phyloP scores from a whole-genome alignment of 1,140 invertebrate species.

The Temnothorax longispinosus region DNA sequence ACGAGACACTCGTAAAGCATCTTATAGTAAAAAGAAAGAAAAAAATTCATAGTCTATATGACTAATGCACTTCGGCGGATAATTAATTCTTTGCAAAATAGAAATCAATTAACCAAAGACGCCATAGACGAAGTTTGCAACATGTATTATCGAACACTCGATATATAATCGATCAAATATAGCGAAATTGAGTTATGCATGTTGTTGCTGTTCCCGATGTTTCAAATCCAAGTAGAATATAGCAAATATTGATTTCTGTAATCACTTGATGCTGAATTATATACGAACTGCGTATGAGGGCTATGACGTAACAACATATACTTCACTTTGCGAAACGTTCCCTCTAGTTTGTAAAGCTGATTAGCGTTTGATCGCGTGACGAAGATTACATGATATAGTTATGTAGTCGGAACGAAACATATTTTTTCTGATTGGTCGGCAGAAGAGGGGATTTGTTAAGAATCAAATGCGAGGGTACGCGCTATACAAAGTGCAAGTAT shows the following conservation, averaged over 20 bases:
- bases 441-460: background rate
- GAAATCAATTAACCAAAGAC: background rate
- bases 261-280: background rate
- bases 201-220: background rate
- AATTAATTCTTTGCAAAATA: background rate
- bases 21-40: background rate
- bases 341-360: background rate
- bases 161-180: background rate
- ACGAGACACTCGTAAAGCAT: background rate
- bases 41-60: background rate
- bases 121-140: background rate
- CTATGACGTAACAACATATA: background rate
- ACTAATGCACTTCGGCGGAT: background rate
- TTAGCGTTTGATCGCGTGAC: constrained; percentile 4
- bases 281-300: background rate
- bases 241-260: background rate
- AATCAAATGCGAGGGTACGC: background rate
- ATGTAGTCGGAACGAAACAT: background rate
- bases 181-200: background rate
- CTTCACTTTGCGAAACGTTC: constrained; percentile 21
- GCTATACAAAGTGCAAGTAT: background rate
- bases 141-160: background rate
- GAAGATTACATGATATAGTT: background rate
- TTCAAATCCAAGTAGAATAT: background rate
- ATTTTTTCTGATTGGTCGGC: background rate